phyloP scores from a whole-genome alignment of 2,113 vertebrate species.

The Chaenocephalus aceratus region DNA sequence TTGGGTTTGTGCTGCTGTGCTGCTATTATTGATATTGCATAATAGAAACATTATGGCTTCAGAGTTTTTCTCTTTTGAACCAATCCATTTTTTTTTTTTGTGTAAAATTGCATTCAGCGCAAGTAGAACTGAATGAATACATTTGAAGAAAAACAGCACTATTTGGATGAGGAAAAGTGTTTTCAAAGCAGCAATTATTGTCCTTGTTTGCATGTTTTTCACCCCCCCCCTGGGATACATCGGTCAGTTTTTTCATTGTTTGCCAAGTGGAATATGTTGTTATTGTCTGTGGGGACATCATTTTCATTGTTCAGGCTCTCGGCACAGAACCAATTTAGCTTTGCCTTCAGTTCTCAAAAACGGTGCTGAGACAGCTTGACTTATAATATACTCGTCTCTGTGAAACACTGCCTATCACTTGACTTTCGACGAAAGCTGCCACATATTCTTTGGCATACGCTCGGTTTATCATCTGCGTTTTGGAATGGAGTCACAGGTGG shows the following conservation, averaged over 20 bases:
- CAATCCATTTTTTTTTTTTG: slow-evolving; percentile 7
- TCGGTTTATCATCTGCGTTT: slow-evolving; percentile 66
- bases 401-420: slow-evolving; percentile 25
- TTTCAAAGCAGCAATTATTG: slow-evolving; percentile 38
- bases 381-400: slow-evolving; percentile 34
- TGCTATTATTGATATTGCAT: slow-evolving; percentile 32
- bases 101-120: slow-evolving; percentile 28
- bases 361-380: slow-evolving; percentile 42
- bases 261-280: slow-evolving; percentile 15
- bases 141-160: slow-evolving; percentile 5
- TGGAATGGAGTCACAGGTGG: slow-evolving; percentile 61
- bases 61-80: slow-evolving; percentile 19
- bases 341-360: slow-evolving; percentile 36
- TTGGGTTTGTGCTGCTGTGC: slow-evolving; percentile 35
- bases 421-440: slow-evolving; percentile 27
- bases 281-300: slow-evolving; percentile 23
- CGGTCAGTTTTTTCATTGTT: slow-evolving; percentile 28
- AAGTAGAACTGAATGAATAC: slow-evolving; percentile 7
- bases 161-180: background rate
- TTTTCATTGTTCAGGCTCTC: slow-evolving; percentile 36
- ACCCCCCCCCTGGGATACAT: slow-evolving; percentile 1
- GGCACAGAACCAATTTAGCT: slow-evolving; percentile 48
- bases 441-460: slow-evolving; percentile 28
- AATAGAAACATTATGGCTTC: slow-evolving; percentile 23
- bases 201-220: slow-evolving; percentile 25